Conservation (phyloP, 2,888 invertebrate species). For the Artemia sinica region DNA sequence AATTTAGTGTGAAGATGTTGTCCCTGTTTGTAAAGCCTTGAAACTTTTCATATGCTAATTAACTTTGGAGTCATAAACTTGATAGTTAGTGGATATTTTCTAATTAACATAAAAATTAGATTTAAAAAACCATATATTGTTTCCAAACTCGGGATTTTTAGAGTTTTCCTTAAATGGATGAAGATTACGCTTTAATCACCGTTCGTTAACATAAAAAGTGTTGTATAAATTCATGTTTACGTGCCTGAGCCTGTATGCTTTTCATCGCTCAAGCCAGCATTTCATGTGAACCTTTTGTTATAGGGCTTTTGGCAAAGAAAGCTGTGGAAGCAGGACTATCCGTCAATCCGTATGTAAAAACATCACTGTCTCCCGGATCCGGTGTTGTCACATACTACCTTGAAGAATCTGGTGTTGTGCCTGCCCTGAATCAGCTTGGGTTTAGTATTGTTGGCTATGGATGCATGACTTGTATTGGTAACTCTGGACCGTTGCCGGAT, state of each 20-base stretch:
- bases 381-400: conserved; percentile 84
- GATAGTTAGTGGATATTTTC: conserved; percentile 12
- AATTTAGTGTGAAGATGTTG: too few species aligned
- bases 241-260: neutral
- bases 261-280: neutral
- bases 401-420: conserved; percentile 73
- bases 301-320: conserved; percentile 73
- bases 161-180: neutral
- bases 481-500: conserved; percentile 85
- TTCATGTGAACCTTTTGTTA: neutral
- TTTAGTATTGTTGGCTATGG: conserved; percentile 96
- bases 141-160: neutral
- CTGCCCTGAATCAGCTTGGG: conserved; percentile 64
- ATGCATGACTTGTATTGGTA: conserved; percentile 98
- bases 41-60: too few species aligned
- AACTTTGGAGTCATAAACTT: too few species aligned
- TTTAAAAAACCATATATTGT: neutral
- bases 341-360: conserved; percentile 86
- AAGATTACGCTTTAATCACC: neutral
- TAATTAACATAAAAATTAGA: neutral
- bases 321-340: conserved; percentile 75
- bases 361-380: conserved; percentile 85
- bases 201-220: neutral
- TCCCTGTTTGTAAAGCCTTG: too few species aligned
- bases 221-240: neutral